phyloP scores from a whole-genome alignment of 2,797 vertebrate species.

The Galago senegalensis region DNA sequence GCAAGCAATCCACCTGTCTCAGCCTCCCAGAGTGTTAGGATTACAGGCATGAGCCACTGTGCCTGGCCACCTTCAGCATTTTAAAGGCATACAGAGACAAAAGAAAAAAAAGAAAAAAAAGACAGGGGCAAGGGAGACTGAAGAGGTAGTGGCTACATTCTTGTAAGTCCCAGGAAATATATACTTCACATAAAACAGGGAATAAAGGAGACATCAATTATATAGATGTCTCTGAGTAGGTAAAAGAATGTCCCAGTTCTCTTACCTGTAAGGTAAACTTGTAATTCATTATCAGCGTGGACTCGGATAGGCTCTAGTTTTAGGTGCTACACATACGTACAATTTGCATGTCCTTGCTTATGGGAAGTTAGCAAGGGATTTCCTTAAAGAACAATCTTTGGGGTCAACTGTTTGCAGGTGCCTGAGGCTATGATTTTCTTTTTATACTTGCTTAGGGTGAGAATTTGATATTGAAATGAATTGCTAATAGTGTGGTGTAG shows the following conservation, averaged over 20 bases:
- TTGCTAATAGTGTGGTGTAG: neutral
- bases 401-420: neutral
- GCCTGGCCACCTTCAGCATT: neutral
- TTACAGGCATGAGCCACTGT: no score
- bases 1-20: no score
- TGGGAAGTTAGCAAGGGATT: neutral
- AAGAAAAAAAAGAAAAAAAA: neutral
- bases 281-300: neutral
- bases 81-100: neutral
- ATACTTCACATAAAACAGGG: neutral
- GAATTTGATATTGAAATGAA: slow-evolving; percentile 35
- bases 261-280: neutral
- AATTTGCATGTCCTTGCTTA: neutral
- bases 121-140: neutral
- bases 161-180: neutral
- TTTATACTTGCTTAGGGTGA: neutral
- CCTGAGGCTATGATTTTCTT: neutral
- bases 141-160: neutral
- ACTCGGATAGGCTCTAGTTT: neutral
- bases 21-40: no score
- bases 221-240: neutral
- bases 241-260: neutral
- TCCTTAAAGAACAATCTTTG: neutral
- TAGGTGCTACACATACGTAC: neutral
- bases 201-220: neutral